phyloP scores from a whole-genome alignment of 2,888 invertebrate genomes.

The Pristionchus maxplancki region DNA sequence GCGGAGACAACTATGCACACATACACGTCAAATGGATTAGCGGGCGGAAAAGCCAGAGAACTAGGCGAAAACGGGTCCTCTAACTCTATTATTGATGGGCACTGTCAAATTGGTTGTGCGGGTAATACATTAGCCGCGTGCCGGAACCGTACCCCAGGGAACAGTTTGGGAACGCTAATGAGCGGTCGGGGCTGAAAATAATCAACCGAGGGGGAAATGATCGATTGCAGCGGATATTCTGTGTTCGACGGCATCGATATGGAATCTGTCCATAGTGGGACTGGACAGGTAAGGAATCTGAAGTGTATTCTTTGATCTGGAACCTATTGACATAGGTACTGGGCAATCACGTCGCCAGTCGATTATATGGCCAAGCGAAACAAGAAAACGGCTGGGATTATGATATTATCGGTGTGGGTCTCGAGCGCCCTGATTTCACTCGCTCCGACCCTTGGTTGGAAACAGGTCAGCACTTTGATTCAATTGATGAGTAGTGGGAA shows the following conservation, averaged over 20 bases:
- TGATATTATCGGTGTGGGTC: constrained; percentile 80
- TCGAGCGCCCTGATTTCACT: constrained; percentile 79
- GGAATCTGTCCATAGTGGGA: constrained; percentile 80
- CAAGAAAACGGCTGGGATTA: constrained; percentile 77
- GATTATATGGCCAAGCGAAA: constrained; percentile 78
- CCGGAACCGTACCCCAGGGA: neutral
- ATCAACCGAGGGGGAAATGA: neutral
- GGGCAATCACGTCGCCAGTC: constrained; percentile 79
- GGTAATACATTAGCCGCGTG: neutral
- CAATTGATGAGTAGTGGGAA: too few relatives aligned
- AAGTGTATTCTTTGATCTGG: neutral
- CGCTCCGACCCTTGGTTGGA: constrained; percentile 80
- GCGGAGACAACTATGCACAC: neutral
- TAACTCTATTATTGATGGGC: neutral
- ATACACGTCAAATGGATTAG: neutral
- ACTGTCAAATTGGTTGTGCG: neutral
- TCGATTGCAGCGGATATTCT: constrained; percentile 78
- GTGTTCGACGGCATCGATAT: constrained; percentile 80
- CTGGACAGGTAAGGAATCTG: constrained; percentile 79
- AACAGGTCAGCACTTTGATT: constrained; percentile 70
- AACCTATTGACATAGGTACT: constrained; percentile 57
- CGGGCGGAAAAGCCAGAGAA: neutral
- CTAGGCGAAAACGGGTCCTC: neutral
- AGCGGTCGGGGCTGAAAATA: too few relatives aligned
- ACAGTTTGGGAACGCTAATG: neutral